These are phyloP conservation scores for Drosophila longiperda DNA, from an alignment of 2,888 invertebrate genomes.

Conservation along the genomic window DNA sequence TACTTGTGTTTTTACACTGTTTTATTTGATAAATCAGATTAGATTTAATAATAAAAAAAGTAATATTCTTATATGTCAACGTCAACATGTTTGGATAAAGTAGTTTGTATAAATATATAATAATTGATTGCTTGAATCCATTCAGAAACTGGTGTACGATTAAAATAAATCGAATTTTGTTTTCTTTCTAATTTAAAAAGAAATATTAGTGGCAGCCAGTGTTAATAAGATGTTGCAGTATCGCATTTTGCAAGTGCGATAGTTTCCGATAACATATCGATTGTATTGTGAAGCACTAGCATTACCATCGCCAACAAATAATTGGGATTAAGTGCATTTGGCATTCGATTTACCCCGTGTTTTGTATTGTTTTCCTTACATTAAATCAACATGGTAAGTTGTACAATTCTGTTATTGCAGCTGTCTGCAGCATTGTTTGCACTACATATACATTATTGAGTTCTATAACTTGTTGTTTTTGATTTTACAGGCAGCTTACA, in stretches of 20 bases:
- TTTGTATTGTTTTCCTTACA: slow-evolving; percentile 71
- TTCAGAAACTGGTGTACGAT: background rate
- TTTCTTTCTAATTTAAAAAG: background rate
- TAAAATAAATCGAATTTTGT: background rate
- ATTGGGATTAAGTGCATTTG: slow-evolving; percentile 57
- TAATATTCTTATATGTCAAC: slow-evolving; percentile 1
- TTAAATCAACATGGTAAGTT: slow-evolving; percentile 71
- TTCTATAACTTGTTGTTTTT: slow-evolving; percentile 30
- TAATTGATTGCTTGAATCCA: background rate
- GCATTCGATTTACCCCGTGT: slow-evolving; percentile 65
- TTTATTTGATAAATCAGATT: slow-evolving; percentile 6
- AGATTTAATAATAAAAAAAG: background rate
- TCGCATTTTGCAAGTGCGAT: slow-evolving; percentile 16
- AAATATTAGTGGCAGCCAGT: slow-evolving; percentile 7
- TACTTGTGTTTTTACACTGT: background rate
- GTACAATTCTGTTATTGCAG: slow-evolving; percentile 8
- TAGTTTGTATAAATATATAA: background rate
- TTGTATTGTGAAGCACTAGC: slow-evolving; percentile 1
- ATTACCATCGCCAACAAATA: slow-evolving; percentile 48
- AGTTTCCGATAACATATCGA: slow-evolving; percentile 34
- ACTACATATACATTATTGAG: slow-evolving; percentile 4
- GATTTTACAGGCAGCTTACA: slow-evolving; percentile 91
- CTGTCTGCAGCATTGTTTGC: slow-evolving; percentile 1
- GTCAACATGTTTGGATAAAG: background rate
- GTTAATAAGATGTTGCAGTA: slow-evolving; percentile 12